Base-by-base conservation (phyloP, 2,113 vertebrate genomes). In the Pagrus major region DNA sequence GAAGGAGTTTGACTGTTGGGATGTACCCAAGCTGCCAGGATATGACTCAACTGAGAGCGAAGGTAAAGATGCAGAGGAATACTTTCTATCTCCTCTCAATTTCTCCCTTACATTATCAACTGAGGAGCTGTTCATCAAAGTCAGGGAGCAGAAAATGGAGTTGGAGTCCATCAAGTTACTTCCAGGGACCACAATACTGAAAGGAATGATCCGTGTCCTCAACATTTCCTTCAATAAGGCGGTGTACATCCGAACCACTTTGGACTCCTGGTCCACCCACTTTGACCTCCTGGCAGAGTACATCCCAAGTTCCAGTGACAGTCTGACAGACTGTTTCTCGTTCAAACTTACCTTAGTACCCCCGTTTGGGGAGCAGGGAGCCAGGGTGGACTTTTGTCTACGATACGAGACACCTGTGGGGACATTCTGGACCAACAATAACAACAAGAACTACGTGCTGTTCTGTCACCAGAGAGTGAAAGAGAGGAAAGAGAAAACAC, bases 341-440 rank as follows among this genome's bases (percentile, higher is more conserved):
- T 99, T 99, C 81, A 98, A 93, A 87, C 95, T 99, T 82, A 93
- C 96, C 61, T 85, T 99, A 78, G 95, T 95, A 73, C 96, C 97
- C 47, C 96, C 96, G 20, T 96, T 96, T 41, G 93, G 94, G 69
- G 91, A 93, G 58, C 93, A 96, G 31, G 96, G 96, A 29, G 86
- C 88, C 81, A 95, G 95, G 75, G 94, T 99, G 67, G 96, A 99
- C 71, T 99, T 99, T 91, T 99, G 97, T 71, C 94, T 99, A 92
- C 95, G 97, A 31, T 99, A 97, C 0, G 97, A 99, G 92, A 99
- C 98, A 39, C 90, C 95, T 0, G 33, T 91, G 27, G 98, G 97
- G 39, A 97, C 91, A 25, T 99, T 98, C 93, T 99, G 98, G 98
- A 94, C 95, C 86, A 99, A 98, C 93, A 99, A 99, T 18, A 67